Conservation (phyloP, 2,113 vertebrate species). For the Parotia lawesii region DNA sequence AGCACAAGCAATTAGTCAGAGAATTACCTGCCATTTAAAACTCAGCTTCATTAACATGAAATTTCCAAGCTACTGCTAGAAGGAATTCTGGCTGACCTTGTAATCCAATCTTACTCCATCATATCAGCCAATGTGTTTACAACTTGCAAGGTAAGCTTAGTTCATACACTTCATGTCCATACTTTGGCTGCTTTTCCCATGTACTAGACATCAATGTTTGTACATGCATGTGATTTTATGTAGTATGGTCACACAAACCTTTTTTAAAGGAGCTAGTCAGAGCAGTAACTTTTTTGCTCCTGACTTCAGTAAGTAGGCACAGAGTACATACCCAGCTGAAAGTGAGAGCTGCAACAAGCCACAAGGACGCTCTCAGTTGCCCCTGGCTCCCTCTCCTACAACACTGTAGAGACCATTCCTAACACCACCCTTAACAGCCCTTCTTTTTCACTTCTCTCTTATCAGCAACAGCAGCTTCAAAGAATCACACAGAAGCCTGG, state of each 20-base stretch:
- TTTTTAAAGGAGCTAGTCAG: background rate
- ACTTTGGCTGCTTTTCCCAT: background rate
- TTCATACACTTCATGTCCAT: background rate
- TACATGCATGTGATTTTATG: accelerated
- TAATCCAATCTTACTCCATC: background rate
- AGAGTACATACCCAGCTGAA: background rate
- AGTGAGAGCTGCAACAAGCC: background rate
- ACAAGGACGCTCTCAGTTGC: background rate
- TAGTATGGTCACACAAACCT: background rate
- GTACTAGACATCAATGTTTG: background rate
- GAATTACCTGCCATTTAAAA: background rate
- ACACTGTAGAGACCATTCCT: background rate
- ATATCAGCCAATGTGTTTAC: background rate
- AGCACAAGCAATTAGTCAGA: background rate
- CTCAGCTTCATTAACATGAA: background rate
- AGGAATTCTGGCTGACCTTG: background rate
- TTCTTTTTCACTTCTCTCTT: background rate
- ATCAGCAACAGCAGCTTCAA: background rate
- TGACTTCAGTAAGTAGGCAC: background rate
- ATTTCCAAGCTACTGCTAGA: background rate
- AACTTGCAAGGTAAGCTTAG: background rate
- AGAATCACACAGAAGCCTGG: background rate
- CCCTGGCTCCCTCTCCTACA: background rate
- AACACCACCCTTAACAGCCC: background rate
- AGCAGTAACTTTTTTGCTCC: background rate